Conservation (phyloP, 2,888 invertebrate species). For the Drosophila emarginata region DNA sequence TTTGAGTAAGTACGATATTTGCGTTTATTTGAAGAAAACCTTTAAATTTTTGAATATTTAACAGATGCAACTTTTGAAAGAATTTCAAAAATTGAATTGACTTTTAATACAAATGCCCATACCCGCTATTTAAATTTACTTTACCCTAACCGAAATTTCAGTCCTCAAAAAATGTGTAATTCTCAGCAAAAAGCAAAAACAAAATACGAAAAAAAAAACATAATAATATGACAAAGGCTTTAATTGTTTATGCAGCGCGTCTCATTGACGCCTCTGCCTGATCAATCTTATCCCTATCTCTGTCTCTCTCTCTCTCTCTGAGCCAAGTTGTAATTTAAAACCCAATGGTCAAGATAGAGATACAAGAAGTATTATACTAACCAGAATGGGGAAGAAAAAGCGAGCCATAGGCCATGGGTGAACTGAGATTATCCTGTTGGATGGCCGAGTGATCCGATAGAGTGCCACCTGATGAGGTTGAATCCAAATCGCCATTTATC, state of each 20-base stretch:
- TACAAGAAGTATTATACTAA: slow-evolving; percentile 48
- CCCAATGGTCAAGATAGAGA: slow-evolving; percentile 37
- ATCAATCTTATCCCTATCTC: slow-evolving; percentile 46
- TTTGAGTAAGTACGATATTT: no score
- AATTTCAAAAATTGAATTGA: not conserved
- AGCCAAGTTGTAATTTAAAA: not conserved
- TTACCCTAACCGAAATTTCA: slow-evolving; percentile 33
- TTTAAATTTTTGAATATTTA: no score
- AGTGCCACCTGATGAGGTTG: slow-evolving; percentile 82
- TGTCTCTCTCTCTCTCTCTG: not conserved
- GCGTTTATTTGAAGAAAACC: not conserved
- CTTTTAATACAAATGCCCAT: not conserved
- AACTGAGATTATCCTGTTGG: slow-evolving; percentile 80
- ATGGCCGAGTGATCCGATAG: slow-evolving; percentile 80
- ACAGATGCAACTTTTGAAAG: no score
- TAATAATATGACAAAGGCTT: slow-evolving; percentile 44
- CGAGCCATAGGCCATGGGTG: slow-evolving; percentile 79
- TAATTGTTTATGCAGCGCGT: slow-evolving; percentile 72
- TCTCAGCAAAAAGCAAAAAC: slow-evolving; percentile 58
- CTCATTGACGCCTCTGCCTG: slow-evolving; percentile 68
- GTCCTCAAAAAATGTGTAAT: slow-evolving; percentile 69
- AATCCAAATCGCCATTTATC: slow-evolving; percentile 81
- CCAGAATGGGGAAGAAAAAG: slow-evolving; percentile 81
- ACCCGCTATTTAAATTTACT: slow-evolving; percentile 7
- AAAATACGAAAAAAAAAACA: slow-evolving; percentile 15